These are phyloP conservation scores for Daphoenositta chrysoptera DNA, from an alignment of 2,113 vertebrate genomes.

Conservation along the genomic window DNA sequence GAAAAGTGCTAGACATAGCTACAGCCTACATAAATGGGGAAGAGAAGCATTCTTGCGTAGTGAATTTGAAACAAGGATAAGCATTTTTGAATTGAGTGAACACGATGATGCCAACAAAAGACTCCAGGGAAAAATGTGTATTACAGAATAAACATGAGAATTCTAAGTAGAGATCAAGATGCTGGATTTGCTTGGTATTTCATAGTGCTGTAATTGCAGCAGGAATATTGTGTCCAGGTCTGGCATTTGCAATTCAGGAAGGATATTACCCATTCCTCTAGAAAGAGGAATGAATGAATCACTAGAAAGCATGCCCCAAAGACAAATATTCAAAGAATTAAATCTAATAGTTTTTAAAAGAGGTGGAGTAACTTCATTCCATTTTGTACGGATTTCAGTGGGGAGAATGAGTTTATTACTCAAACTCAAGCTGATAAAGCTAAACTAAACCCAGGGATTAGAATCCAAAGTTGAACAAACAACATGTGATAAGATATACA, in stretches of 20 bases:
- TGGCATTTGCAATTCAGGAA: background rate
- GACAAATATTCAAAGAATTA: background rate
- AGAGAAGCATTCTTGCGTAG: background rate
- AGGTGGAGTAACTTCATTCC: background rate
- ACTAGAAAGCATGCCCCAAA: background rate
- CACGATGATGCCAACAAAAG: background rate
- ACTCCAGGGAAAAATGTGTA: background rate
- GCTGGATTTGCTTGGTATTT: background rate
- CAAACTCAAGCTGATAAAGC: background rate
- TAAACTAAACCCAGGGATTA: background rate
- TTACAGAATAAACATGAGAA: background rate
- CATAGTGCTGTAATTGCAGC: background rate
- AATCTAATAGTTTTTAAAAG: background rate
- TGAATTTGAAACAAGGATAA: background rate
- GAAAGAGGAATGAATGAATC: background rate
- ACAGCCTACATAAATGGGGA: background rate
- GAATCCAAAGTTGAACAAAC: background rate
- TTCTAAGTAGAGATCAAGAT: background rate
- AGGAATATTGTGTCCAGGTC: background rate
- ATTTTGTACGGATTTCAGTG: background rate
- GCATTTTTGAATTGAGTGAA: background rate
- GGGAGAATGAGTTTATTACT: background rate
- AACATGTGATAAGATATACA: background rate
- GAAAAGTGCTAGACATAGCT: background rate
- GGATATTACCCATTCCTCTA: background rate